These are phyloP conservation scores for Nyctibius bracteatus DNA, from an alignment of 2,113 vertebrate species.

Conservation along the genomic window DNA sequence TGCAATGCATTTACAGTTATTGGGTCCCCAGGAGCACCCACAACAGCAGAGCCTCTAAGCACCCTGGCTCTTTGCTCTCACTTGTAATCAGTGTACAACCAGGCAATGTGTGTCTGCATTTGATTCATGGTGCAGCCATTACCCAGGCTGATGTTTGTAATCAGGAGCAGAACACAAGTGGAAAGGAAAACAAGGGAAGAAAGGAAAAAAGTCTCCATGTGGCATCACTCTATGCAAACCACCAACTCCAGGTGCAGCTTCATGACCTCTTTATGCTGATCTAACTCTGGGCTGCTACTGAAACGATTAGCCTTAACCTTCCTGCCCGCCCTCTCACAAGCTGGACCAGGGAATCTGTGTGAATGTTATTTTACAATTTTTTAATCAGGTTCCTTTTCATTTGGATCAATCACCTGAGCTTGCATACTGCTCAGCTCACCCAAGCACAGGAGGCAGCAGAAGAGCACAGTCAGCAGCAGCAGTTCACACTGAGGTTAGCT, in stretches of 20 bases:
- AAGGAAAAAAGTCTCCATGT: background rate
- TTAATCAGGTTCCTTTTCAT: background rate
- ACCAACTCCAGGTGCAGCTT: background rate
- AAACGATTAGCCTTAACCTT: background rate
- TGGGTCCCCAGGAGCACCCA: background rate
- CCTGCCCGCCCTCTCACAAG: rapidly evolving
- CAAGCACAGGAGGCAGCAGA: background rate
- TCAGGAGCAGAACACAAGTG: background rate
- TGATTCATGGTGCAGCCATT: background rate
- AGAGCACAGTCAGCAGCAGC: background rate
- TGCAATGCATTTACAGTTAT: background rate
- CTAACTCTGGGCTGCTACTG: background rate
- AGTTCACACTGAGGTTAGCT: background rate
- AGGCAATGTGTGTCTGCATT: background rate
- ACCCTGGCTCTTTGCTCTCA: background rate
- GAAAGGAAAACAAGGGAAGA: background rate
- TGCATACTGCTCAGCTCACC: background rate
- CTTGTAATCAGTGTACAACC: background rate
- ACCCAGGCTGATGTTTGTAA: background rate
- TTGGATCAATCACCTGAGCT: background rate
- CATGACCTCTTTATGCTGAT: background rate
- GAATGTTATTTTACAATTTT: background rate
- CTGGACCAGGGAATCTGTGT: background rate
- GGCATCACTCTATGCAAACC: background rate
- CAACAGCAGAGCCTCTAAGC: background rate